phyloP scores from a whole-genome alignment of 2,888 invertebrate species.

The Dryobota labecula region DNA sequence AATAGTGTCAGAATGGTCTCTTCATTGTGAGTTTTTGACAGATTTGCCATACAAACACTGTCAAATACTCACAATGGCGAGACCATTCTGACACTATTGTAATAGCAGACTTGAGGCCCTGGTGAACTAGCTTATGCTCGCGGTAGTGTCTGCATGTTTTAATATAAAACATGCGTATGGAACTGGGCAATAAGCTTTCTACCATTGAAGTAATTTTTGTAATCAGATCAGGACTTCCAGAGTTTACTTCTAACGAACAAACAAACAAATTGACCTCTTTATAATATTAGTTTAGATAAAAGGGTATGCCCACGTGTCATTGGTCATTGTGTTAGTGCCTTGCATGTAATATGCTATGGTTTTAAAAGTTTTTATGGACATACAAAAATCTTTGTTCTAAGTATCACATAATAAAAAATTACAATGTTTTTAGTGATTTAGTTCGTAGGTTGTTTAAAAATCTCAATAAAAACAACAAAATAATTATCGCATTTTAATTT shows the following conservation, averaged over 20 bases:
- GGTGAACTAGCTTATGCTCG: not conserved
- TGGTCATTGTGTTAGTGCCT: not conserved
- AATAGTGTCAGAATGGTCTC: too few relatives aligned
- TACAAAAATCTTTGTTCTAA: not conserved
- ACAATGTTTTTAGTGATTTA: not conserved
- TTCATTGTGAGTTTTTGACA: too few relatives aligned
- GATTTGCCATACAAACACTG: too few relatives aligned
- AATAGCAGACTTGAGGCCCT: too few relatives aligned
- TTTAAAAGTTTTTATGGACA: not conserved
- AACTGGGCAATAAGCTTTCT: not conserved
- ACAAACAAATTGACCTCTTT: not conserved
- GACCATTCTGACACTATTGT: too few relatives aligned
- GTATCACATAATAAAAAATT: not conserved
- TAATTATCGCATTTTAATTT: constrained; percentile 26
- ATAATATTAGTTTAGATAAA: not conserved
- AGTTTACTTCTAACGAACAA: not conserved
- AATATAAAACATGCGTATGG: not conserved
- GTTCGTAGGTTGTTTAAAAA: not conserved
- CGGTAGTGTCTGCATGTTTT: not conserved
- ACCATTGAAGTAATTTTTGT: not conserved
- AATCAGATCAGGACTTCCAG: not conserved
- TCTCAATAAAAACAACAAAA: constrained; percentile 27
- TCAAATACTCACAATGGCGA: too few relatives aligned
- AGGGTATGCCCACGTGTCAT: not conserved
- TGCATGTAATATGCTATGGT: not conserved